Percentiles rank a stretch among this genome's conserved stretches.
Conservation (phyloP, 2,113 vertebrate genomes). For the Elaphurus davidianus region DNA sequence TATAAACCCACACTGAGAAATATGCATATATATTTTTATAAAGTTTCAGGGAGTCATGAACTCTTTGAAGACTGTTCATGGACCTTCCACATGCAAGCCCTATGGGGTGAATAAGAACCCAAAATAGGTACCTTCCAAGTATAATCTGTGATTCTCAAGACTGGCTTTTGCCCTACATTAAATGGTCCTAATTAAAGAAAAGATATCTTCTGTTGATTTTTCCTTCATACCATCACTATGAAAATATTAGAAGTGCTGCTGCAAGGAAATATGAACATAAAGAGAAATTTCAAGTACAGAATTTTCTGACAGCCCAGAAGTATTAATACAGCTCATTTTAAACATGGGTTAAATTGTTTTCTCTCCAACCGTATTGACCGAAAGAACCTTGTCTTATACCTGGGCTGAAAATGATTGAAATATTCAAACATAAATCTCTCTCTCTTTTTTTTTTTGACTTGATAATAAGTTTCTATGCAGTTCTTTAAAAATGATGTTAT, state of each 20-base stretch:
- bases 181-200: constrained; percentile 31
- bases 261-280: background rate
- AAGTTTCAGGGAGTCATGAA: constrained; percentile 6
- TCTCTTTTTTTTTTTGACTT: background rate
- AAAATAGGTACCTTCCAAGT: background rate
- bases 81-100: background rate
- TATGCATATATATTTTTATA: constrained; percentile 41
- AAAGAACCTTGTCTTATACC: background rate
- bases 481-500: background rate
- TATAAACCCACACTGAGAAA: constrained; percentile 23
- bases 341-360: background rate
- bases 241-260: background rate
- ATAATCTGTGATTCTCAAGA: background rate
- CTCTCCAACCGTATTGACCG: background rate
- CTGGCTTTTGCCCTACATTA: background rate
- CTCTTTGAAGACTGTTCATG: background rate
- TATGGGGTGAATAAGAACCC: background rate
- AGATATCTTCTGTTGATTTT: background rate
- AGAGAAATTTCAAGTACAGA: background rate
- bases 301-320: background rate
- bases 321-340: background rate
- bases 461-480: background rate
- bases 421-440: background rate
- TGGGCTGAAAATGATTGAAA: background rate
- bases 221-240: background rate